Evolutionary conservation across 1,140 invertebrate genomes (phyloP), one percentile per base, ranked within the genome.

Genomic region (Lordiphosa collinella): DNA sequence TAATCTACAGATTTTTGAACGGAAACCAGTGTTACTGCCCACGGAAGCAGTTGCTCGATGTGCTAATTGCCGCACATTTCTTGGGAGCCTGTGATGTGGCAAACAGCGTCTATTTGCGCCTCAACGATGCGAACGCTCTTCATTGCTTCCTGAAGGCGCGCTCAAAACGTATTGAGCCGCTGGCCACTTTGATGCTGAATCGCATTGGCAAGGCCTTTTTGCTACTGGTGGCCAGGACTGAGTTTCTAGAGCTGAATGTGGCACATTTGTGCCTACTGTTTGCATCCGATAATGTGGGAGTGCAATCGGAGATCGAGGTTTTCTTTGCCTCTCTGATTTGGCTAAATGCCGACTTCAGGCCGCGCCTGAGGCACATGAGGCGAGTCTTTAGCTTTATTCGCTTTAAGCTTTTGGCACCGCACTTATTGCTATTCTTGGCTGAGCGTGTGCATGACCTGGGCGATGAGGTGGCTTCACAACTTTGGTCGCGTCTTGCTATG

Each of bases 271-370:
- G 10, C 32, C 8, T 4, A 8, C 16, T 62, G 5, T 18, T 61
- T 1, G 1, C 12, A 0, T 48, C 51, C 2, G 14, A 55, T 7
- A 7, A 3, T 2, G 9, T 61, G 31, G 18, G 11, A 22, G 44
- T 61, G 8, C 58, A 61, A 4, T 10, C 44, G 1, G 58, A 61
- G 37, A 22, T 55, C 1, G 58, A 61, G 51, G 51, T 61, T n/a
- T 43, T 55, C 8, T 61, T 36, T 16, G 18, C 52, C 8, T 37
- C 38, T 0, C 9, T 55, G 2, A 10, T 48, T 3, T 61, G 58
- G 58, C 5, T 61, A 1, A 35, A 7, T 7, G 2, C 1, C 0
- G 44, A 54, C 2, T 48, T 31, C 22, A 10, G 31, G 0, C 7
- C 9, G 1, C 51, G 51, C 7, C 12, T 1, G 1, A 10, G 7